phyloP scores from a whole-genome alignment of 2,797 vertebrate species.

The Danionella dracula region DNA sequence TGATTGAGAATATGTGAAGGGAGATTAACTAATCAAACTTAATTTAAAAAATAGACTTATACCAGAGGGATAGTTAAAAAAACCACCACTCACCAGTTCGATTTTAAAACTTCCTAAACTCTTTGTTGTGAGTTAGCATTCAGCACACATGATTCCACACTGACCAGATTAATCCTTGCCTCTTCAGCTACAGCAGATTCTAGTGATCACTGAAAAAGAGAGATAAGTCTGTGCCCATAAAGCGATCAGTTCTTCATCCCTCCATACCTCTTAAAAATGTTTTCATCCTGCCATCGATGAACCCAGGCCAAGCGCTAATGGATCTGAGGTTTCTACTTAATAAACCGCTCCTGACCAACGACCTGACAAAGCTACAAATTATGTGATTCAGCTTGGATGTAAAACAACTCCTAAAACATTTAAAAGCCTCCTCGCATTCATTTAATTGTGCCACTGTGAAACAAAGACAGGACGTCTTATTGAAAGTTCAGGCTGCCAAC shows the following conservation, averaged over 20 bases:
- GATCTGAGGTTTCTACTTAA: constrained; percentile 22
- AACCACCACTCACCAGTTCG: too few species aligned
- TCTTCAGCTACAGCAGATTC: neutral
- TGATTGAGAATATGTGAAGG: too few species aligned
- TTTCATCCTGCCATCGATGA: constrained; percentile 2
- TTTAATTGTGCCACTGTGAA: constrained; percentile 11
- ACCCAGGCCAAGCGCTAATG: constrained; percentile 35
- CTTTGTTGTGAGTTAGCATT: neutral
- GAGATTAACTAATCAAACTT: too few species aligned
- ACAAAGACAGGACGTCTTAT: constrained; percentile 11
- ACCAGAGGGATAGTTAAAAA: too few species aligned
- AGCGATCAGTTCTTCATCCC: constrained; percentile 8
- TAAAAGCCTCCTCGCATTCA: constrained; percentile 11
- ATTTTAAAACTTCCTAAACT: neutral
- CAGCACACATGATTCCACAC: neutral
- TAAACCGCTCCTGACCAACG: constrained; percentile 27
- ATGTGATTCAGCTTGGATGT: constrained; percentile 30
- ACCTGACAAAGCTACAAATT: constrained; percentile 36
- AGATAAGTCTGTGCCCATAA: constrained; percentile 12
- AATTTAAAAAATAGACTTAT: too few species aligned
- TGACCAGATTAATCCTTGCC: neutral
- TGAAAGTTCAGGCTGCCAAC: constrained; percentile 2
- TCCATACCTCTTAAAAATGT: constrained; percentile 3
- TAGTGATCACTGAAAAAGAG: neutral
- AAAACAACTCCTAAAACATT: constrained; percentile 11